A percentile compares a stretch with the other conserved stretches of the same genome.
Evolutionary conservation across 2,797 vertebrate genomes (phyloP).

Genomic region (Eospalax fontanierii): DNA sequence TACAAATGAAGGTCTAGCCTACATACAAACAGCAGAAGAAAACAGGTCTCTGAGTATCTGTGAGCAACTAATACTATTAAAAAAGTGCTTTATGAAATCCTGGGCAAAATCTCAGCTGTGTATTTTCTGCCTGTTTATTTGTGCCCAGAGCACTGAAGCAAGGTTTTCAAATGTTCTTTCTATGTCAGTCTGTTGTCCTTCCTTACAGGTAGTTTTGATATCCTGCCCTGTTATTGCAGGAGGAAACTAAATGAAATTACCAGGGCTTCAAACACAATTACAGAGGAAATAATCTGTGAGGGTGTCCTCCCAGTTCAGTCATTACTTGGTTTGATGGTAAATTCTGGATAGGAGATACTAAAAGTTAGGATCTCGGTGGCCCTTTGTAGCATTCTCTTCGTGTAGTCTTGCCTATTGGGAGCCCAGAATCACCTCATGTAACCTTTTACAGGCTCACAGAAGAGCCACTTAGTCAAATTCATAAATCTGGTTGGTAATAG

Average conservation of each 20-base stretch:
- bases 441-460: background rate
- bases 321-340: constrained; percentile 14
- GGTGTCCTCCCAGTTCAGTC: background rate
- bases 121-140: constrained; percentile 64
- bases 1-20: background rate
- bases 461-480: background rate
- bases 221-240: background rate
- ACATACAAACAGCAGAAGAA: background rate
- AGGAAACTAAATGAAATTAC: constrained; percentile 74
- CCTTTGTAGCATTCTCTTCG: background rate
- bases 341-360: constrained; percentile 41
- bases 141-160: constrained; percentile 12
- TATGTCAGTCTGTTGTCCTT: background rate
- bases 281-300: constrained; percentile 15
- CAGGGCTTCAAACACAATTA: constrained; percentile 75
- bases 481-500: background rate
- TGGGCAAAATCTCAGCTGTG: background rate
- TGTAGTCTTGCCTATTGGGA: background rate
- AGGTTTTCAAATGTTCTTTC: constrained; percentile 35
- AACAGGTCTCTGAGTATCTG: background rate
- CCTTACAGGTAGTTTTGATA: constrained; percentile 11
- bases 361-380: background rate
- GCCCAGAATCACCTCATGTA: background rate
- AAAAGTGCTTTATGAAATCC: constrained; percentile 42
- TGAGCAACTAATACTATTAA: background rate